Conservation (phyloP, 2,797 vertebrate species). For the Yasuhikotakia modesta region DNA sequence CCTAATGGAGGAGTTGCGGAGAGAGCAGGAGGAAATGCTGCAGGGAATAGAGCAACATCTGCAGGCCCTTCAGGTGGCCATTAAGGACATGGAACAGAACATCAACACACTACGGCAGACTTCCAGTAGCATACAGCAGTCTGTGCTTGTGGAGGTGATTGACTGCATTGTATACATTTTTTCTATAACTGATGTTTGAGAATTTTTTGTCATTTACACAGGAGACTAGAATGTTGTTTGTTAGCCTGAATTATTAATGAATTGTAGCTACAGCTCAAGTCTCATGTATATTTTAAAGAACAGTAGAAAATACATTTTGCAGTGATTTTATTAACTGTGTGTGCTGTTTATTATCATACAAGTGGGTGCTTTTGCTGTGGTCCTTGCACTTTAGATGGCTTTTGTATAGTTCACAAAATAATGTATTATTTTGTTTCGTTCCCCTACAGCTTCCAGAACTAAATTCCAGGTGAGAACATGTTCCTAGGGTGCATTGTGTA, state of each 20-base stretch:
- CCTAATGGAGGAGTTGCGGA: slow-evolving; percentile 74
- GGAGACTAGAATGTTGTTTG: neutral
- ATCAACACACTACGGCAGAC: slow-evolving; percentile 65
- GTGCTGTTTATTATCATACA: slow-evolving; percentile 38
- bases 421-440: slow-evolving; percentile 51
- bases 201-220: slow-evolving; percentile 15
- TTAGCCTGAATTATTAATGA: slow-evolving; percentile 23
- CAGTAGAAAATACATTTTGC: neutral
- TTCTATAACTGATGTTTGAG: neutral
- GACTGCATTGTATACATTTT: neutral
- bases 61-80: slow-evolving; percentile 61
- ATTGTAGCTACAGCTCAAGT: neutral
- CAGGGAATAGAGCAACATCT: slow-evolving; percentile 70
- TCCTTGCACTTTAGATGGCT: neutral
- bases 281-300: slow-evolving; percentile 30
- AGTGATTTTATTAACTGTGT: slow-evolving; percentile 18
- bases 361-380: neutral
- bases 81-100: slow-evolving; percentile 73
- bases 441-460: slow-evolving; percentile 78
- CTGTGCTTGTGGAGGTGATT: slow-evolving; percentile 66
- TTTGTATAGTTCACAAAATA: slow-evolving; percentile 6
- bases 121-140: slow-evolving; percentile 57
- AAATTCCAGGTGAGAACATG: slow-evolving; percentile 71
- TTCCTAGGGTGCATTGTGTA: neutral
- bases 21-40: slow-evolving; percentile 73